Evolutionary conservation across 2,888 invertebrate genomes (phyloP).

Genomic region (Troides oblongomaculatus): DNA sequence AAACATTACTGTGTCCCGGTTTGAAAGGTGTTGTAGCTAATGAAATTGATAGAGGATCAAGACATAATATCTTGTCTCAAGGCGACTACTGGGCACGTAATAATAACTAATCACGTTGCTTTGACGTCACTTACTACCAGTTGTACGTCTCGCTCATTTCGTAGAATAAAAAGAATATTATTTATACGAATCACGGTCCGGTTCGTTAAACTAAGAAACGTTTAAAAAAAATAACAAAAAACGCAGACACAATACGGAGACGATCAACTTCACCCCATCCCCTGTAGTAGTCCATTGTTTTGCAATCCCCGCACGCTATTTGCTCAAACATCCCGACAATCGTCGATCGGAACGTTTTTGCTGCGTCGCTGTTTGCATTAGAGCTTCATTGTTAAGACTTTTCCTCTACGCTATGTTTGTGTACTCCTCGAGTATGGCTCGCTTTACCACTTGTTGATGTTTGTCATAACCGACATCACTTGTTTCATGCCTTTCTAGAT

Average conservation of each 20-base stretch:
- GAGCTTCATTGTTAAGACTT: constrained; percentile 29
- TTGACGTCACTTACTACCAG: no score
- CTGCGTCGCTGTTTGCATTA: constrained; percentile 32
- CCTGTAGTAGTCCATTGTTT: constrained; percentile 38
- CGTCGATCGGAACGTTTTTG: constrained; percentile 37
- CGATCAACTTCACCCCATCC: constrained; percentile 7
- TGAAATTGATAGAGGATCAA: no score
- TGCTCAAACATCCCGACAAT: constrained; percentile 53
- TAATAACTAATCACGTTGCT: no score
- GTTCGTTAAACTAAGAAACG: background rate
- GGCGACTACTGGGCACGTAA: no score
- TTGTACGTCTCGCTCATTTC: background rate
- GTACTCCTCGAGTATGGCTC: constrained; percentile 5
- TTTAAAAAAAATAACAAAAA: background rate
- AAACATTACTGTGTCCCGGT: no score
- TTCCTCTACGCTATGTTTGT: constrained; percentile 21
- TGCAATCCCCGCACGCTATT: constrained; percentile 40
- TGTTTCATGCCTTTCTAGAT: background rate
- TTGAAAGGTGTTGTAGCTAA: no score
- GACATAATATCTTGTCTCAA: no score
- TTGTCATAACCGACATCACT: constrained; percentile 16
- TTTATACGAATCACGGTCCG: background rate
- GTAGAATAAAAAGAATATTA: background rate
- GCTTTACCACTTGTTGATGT: constrained; percentile 28
- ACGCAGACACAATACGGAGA: constrained; percentile 11